Percentiles rank a stretch among this genome's conserved stretches.
phyloP scores from a whole-genome alignment of 1,140 invertebrate species.

The Drosophila yakuba region DNA sequence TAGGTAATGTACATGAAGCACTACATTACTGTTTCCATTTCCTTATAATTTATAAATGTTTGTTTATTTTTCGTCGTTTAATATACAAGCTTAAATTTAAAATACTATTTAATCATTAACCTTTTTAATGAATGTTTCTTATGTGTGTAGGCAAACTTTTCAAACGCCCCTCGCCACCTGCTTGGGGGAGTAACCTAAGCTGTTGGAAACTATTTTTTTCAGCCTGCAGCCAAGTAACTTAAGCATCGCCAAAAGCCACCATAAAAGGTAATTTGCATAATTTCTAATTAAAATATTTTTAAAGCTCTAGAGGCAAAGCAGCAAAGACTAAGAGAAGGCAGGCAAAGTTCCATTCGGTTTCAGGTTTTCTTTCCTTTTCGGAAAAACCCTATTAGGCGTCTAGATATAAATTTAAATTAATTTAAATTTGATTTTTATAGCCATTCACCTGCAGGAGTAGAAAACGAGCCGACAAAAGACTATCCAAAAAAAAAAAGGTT shows the following conservation, averaged over 20 bases:
- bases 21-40: background rate
- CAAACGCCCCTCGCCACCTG: conserved; percentile 16
- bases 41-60: background rate
- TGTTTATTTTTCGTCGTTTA: too few species aligned
- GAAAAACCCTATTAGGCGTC: conserved; percentile 39
- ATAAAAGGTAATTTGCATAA: conserved; percentile 65
- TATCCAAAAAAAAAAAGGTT: conserved; percentile 23
- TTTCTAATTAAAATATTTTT: conserved; percentile 75
- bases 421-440: conserved; percentile 70
- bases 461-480: conserved; percentile 3
- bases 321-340: conserved; percentile 11
- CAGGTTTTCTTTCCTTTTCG: conserved; percentile 24
- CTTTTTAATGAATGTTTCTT: background rate
- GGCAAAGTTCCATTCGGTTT: conserved; percentile 20
- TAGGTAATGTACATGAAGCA: too few species aligned
- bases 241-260: conserved; percentile 28
- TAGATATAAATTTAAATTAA: conserved; percentile 70
- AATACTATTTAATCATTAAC: background rate
- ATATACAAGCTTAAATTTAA: background rate
- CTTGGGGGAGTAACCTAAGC: conserved; percentile 22
- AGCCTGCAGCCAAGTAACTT: conserved; percentile 23
- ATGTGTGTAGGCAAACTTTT: background rate
- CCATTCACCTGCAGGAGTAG: conserved; percentile 62
- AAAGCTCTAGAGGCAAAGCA: conserved; percentile 15
- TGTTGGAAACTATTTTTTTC: conserved; percentile 20